Evolutionary conservation across 2,797 vertebrate genomes (phyloP).

Genomic region (Somateria mollissima): DNA sequence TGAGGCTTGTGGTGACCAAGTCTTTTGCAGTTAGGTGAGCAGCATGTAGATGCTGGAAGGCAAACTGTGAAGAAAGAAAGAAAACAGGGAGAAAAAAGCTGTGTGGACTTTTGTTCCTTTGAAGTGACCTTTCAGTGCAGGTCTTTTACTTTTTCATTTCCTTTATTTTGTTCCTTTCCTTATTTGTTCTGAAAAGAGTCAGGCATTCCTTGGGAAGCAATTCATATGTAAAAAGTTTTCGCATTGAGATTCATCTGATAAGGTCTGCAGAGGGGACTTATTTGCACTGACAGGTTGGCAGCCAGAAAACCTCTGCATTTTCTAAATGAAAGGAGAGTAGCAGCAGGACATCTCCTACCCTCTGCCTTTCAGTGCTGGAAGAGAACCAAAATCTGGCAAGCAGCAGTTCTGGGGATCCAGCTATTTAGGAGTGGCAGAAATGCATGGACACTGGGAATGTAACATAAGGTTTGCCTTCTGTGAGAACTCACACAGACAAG

Average conservation of each 20-base stretch:
- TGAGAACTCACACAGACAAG: slow-evolving; percentile 17
- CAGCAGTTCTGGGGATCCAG: not conserved
- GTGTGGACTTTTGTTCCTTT: slow-evolving; percentile 25
- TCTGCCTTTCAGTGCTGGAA: slow-evolving; percentile 27
- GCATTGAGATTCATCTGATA: slow-evolving; percentile 46
- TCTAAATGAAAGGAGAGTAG: slow-evolving; percentile 63
- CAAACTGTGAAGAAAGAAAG: slow-evolving; percentile 8
- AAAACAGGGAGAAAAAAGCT: not conserved
- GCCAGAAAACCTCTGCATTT: slow-evolving; percentile 62
- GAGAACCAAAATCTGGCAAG: slow-evolving; percentile 28
- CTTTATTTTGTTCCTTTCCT: slow-evolving; percentile 29
- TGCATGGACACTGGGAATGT: not conserved
- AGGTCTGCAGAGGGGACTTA: slow-evolving; percentile 23
- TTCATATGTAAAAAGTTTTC: slow-evolving; percentile 63
- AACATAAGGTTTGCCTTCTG: slow-evolving; percentile 50
- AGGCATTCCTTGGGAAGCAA: slow-evolving; percentile 38
- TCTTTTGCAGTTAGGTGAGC: not conserved
- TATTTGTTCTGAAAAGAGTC: slow-evolving; percentile 17
- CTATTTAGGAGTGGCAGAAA: slow-evolving; percentile 25
- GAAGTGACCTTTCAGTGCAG: slow-evolving; percentile 8
- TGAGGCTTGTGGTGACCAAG: not conserved
- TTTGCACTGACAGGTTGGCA: slow-evolving; percentile 64
- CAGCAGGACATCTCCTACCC: slow-evolving; percentile 55
- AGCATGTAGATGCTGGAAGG: not conserved
- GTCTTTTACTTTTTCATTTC: slow-evolving; percentile 28